These are phyloP conservation scores for Bubo blakistoni DNA, from an alignment of 2,113 vertebrate species.

Conservation along the genomic window DNA sequence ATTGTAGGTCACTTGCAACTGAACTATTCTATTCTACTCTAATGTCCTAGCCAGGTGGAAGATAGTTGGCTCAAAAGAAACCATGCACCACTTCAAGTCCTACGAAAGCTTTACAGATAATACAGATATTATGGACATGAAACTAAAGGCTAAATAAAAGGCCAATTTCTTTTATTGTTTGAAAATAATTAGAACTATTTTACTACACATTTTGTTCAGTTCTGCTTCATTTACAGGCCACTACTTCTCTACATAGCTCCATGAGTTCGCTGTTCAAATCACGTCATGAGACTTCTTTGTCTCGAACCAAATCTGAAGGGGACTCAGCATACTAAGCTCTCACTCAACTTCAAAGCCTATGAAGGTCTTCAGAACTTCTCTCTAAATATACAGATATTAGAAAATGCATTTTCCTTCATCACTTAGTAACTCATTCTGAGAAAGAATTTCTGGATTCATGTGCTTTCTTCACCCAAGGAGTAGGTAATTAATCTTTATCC, in stretches of 20 bases:
- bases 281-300: background rate
- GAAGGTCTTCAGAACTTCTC: background rate
- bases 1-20: background rate
- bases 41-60: background rate
- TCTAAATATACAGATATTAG: background rate
- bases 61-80: background rate
- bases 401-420: background rate
- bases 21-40: background rate
- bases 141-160: background rate
- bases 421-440: background rate
- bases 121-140: background rate
- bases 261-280: slow-evolving; percentile 18
- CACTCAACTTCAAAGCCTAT: background rate
- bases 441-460: fast-evolving
- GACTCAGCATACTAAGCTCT: background rate
- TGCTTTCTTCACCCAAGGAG: background rate
- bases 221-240: background rate
- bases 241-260: background rate
- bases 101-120: background rate
- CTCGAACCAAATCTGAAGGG: background rate
- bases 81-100: background rate
- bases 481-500: background rate
- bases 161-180: background rate
- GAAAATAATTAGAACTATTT: background rate
- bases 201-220: slow-evolving; percentile 15